Evolutionary conservation across 2,113 vertebrate genomes (phyloP).

Genomic region (Calypte anna): DNA sequence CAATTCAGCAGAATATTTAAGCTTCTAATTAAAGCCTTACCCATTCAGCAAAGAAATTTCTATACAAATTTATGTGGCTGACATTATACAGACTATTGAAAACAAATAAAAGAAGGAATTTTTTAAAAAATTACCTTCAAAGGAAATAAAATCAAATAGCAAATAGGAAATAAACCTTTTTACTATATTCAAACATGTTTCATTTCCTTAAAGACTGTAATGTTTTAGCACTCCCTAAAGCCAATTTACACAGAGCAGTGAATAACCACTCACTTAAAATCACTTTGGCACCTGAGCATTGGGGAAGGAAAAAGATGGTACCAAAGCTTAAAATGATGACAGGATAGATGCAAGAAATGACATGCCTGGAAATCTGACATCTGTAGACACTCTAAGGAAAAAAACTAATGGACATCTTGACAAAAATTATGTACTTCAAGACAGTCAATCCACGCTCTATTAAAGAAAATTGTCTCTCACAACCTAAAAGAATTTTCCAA

Average conservation of each 20-base stretch:
- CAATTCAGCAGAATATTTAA: neutral
- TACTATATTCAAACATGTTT: neutral
- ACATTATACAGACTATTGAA: neutral
- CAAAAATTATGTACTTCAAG: neutral
- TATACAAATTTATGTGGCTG: neutral
- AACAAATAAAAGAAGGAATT: neutral
- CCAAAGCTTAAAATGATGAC: neutral
- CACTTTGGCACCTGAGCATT: neutral
- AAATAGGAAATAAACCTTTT: neutral
- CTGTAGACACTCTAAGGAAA: neutral
- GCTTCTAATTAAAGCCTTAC: slow-evolving; percentile 2
- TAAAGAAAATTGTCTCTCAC: neutral
- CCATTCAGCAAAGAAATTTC: neutral
- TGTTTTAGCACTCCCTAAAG: neutral
- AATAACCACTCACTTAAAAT: neutral
- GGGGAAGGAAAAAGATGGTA: neutral
- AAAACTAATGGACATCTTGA: neutral
- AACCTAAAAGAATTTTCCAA: neutral
- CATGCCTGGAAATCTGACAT: neutral
- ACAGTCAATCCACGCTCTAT: neutral
- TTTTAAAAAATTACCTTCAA: neutral
- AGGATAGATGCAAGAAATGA: neutral
- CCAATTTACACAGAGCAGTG: neutral
- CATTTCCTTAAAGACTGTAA: neutral
- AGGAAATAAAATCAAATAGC: neutral